These are phyloP conservation scores for Meleagris gallopavo DNA, from an alignment of 2,113 vertebrate species.

Conservation along the genomic window DNA sequence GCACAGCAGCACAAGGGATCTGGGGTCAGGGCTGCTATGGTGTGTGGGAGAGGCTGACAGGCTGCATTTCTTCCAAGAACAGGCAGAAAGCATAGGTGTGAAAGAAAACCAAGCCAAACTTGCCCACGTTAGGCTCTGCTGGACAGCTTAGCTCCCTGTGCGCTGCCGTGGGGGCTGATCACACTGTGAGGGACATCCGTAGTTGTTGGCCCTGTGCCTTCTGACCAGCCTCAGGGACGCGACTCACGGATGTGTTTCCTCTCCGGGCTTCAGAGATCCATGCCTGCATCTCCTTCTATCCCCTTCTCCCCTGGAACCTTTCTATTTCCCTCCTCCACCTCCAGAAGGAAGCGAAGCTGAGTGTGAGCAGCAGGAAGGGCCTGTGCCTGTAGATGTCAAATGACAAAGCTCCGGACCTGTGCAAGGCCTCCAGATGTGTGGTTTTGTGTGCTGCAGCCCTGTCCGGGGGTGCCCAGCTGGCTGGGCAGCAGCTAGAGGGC, in stretches of 20 bases:
- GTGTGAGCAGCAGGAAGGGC: background rate
- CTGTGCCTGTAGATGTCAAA: background rate
- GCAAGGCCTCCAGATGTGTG: constrained; percentile 54
- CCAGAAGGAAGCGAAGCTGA: background rate
- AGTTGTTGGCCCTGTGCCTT: background rate
- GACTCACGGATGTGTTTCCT: background rate
- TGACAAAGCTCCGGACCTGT: constrained; percentile 21
- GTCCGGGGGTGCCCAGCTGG: background rate
- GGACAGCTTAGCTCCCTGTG: background rate
- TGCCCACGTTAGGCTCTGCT: rapidly evolving
- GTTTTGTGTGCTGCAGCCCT: background rate
- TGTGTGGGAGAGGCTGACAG: background rate
- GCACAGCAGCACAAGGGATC: background rate
- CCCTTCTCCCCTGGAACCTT: background rate
- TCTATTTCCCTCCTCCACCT: background rate
- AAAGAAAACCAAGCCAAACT: background rate
- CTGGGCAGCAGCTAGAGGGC: background rate
- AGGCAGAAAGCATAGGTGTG: background rate
- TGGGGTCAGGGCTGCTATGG: background rate
- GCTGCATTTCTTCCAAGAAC: background rate
- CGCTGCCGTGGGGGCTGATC: background rate
- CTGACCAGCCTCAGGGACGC: background rate
- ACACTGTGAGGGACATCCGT: background rate
- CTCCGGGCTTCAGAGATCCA: background rate
- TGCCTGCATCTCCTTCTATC: background rate